Evolutionary conservation across 2,797 vertebrate genomes (phyloP).

Genomic region (Choloepus didactylus): DNA sequence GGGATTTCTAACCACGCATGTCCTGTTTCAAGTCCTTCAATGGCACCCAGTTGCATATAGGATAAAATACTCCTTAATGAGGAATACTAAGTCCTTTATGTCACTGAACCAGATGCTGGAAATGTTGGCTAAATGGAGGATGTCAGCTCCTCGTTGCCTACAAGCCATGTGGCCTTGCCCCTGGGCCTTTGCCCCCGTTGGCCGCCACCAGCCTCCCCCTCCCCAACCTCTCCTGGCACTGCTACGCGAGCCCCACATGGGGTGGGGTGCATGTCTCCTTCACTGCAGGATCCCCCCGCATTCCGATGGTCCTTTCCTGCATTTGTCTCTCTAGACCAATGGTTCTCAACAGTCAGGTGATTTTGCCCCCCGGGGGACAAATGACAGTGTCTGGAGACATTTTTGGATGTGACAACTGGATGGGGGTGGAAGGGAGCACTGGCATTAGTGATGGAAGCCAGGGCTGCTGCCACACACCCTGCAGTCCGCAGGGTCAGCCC

Average conservation of each 20-base stretch:
- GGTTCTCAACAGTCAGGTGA: not conserved
- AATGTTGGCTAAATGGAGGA: not conserved
- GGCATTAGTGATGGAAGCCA: not conserved
- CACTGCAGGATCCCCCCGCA: accelerated
- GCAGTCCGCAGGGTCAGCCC: not conserved
- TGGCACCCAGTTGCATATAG: not conserved
- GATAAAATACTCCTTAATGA: not conserved
- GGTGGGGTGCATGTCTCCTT: not conserved
- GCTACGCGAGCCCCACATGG: accelerated
- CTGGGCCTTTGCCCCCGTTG: not conserved
- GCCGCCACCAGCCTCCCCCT: no score
- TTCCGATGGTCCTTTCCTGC: accelerated
- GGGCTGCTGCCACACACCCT: no score
- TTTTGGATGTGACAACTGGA: not conserved
- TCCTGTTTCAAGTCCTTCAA: not conserved
- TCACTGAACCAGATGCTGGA: not conserved
- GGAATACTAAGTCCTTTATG: not conserved
- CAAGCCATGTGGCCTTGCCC: not conserved
- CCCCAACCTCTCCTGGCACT: accelerated
- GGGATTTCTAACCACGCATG: not conserved
- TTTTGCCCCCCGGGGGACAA: not conserved
- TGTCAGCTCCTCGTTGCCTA: not conserved
- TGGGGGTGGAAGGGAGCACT: no score
- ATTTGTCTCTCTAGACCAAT: not conserved
- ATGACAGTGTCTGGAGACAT: not conserved